Evolutionary conservation across 2,113 vertebrate species (phyloP), one percentile per base, ranked within the genome.

Genomic region (Mus musculus): DNA sequence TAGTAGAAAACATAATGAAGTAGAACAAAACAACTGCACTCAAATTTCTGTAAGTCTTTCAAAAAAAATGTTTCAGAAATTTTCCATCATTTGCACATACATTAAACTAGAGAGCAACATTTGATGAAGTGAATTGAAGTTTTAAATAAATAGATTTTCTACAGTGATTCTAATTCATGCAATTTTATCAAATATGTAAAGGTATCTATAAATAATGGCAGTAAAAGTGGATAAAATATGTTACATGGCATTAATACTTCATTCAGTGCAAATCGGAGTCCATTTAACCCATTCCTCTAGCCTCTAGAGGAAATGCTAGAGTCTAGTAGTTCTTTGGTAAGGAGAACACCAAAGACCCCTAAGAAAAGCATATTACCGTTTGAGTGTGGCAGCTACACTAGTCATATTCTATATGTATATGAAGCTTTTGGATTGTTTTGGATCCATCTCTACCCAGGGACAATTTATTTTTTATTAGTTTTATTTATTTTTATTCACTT

Each of bases 41-140:
- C 82, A 94, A 93, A 96, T 91, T 95, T 92, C 78, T 89, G 73
- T 52, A 95, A 96, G 94, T 81, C 97, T 97, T 93, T 97, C 97
- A 95, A 97, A 98, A 89, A 82, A 78, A 91, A 11, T 1, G 95
- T 97, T 95, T 98, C 96, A 97, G 97, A 96, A 97, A 85, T 97
- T 96, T 56, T 97, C 97, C 97, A 97, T 87, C 78, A 69, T 52
- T 67, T 90, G 9, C 49, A 91, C 24, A 89, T 95, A 97, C 96
- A 92, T 97, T 97, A 97, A 98, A 96, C 94, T 97, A 9, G 92
- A 98, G 94, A 98, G 77, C 93, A 97, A 97, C 52, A 39, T 97
- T 97, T 98, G 89, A 96, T 98, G 98, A 97, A 98, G 97, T 95
- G 92, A 98, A 98, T 93, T 85, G 92, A 95, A 93, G 93, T 95